Conservation (phyloP, 2,888 invertebrate genomes). For the Leuctra nigra region DNA sequence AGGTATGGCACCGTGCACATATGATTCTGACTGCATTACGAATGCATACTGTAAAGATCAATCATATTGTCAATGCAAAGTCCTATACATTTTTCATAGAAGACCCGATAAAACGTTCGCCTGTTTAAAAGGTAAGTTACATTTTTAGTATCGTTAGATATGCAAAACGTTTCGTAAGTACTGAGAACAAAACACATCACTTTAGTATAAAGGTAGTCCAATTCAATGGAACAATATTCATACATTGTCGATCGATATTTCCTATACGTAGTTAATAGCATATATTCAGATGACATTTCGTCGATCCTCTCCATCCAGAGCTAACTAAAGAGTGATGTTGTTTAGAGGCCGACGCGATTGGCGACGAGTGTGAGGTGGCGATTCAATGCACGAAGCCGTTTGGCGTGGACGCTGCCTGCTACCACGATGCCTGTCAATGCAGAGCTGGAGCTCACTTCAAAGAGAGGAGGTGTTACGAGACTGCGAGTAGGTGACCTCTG, state of each 20-base stretch:
- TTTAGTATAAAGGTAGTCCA: too few relatives aligned
- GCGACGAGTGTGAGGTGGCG: constrained; percentile 37
- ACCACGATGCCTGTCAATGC: constrained; percentile 37
- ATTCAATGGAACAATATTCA: too few relatives aligned
- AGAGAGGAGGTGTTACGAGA: constrained; percentile 38
- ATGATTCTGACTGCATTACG: constrained; percentile 34
- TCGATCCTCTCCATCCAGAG: too few relatives aligned
- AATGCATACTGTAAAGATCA: constrained; percentile 36
- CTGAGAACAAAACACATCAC: too few relatives aligned
- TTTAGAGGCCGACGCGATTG: constrained; percentile 36
- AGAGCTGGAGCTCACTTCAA: constrained; percentile 37
- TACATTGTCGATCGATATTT: too few relatives aligned
- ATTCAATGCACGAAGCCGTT: constrained; percentile 39
- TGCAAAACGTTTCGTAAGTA: too few relatives aligned
- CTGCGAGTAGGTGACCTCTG: constrained; percentile 32
- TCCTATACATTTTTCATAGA: constrained; percentile 38
- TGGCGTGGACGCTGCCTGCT: constrained; percentile 38
- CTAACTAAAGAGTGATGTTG: too few relatives aligned
- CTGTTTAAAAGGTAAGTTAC: constrained; percentile 17
- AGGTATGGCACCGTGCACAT: constrained; percentile 19
- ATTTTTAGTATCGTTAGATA: too few relatives aligned
- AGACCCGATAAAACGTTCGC: constrained; percentile 24
- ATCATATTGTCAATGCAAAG: constrained; percentile 40
- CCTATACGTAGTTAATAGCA: too few relatives aligned
- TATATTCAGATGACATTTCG: too few relatives aligned